Evolutionary conservation across 2,797 vertebrate species (phyloP), one percentile per base, ranked within the genome.

Genomic region (Discoglossus pictus): DNA sequence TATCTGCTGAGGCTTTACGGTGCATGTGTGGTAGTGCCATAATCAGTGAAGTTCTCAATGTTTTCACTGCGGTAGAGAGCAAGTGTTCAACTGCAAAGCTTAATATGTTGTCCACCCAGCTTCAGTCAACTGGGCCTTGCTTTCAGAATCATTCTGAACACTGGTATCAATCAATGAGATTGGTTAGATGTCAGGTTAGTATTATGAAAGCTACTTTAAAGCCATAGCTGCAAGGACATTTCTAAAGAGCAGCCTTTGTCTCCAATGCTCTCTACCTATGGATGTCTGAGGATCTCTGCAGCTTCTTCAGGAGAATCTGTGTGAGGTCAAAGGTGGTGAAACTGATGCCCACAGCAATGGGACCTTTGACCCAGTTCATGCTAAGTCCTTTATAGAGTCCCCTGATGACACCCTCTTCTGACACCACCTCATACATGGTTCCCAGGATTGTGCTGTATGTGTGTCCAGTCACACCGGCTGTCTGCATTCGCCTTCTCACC

Each of bases 341-440:
- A 84, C 97, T 99, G 68, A 98, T 92, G 3, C 94, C 96, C 51
- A 98, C 96, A 0, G 94, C 92, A 7, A 99, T 76, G 1, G 97
- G 97, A 2, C 96, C 96, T 73, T 99, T 99, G 16, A 99, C 79
- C 96, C 96, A 99, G 88, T 99, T 99, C 96, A 99, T 98, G 85
- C 95, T 99, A 65, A 99, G 89, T 55, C 96, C 96, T 73, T 99
- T 99, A 87, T 99, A 99, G 2, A 99, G 78, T 58, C 96, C 96
- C 0, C 85, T 83, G 50, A 94, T 20, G 0, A 94, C 69, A n/a
- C 97, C 96, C 72, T 98, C 96, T 50, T 93, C 89, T 0, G 75
- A 35, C 6, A 94, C 72, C 1, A 99, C 94, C 52, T 87, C 83
- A 0, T 72, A 75, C 87, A 97, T 91, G 23, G 96, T 99, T 72